Evolutionary conservation across 2,113 vertebrate species (phyloP).

Genomic region (human (Homo sapiens)): GRCh38 chr1:47084501-47085000

Average conservation of each 20-base stretch:
- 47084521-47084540: too few species aligned
- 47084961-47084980: not conserved
- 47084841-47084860: not conserved
- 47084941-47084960: not conserved
- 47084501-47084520: too few species aligned
- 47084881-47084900: not conserved
- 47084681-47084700: conserved; percentile 94
- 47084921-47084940: not conserved
- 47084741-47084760: conserved; percentile 83
- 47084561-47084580: too few species aligned
- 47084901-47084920: not conserved
- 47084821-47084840: not conserved
- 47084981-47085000: not conserved
- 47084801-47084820: not conserved
- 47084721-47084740: conserved; percentile 86
- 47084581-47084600: too few species aligned
- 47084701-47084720: conserved; percentile 94
- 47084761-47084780: too few species aligned
- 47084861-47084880: too few species aligned
- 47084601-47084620: conserved; percentile 77
- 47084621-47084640: conserved; percentile 89
- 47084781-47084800: not conserved
- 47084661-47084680: conserved; percentile 88
- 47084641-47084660: conserved; percentile 85
- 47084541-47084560: too few species aligned